A percentile compares a stretch with the other conserved stretches of the same genome.
Conservation (phyloP, 2,113 vertebrate genomes). For the Tylochromis polylepis region DNA sequence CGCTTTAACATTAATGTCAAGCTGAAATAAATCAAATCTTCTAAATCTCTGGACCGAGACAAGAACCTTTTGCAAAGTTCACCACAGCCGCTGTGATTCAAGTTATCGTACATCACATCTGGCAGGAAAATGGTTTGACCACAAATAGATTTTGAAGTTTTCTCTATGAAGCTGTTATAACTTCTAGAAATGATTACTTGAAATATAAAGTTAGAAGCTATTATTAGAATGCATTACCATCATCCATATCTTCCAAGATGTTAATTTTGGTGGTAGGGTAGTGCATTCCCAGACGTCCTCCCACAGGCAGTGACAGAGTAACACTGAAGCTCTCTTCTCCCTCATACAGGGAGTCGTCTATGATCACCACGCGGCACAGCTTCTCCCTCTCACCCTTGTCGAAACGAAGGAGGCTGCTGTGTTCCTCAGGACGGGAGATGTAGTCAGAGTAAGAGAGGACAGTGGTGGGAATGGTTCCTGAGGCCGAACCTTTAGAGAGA, state of each 20-base stretch:
- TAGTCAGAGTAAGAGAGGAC: conserved; percentile 93
- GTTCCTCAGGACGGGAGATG: conserved; percentile 88
- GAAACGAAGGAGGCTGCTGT: conserved; percentile 84
- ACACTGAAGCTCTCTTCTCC: conserved; percentile 85
- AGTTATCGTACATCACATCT: not conserved
- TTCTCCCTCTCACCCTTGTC: conserved; percentile 82
- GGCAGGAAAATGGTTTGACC: not conserved
- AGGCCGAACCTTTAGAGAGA: conserved; percentile 76
- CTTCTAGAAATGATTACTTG: not conserved
- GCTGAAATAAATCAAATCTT: not conserved
- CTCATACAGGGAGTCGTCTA: conserved; percentile 91
- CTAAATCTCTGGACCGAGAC: not conserved
- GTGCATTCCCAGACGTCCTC: conserved; percentile 81
- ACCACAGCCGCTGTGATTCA: not conserved
- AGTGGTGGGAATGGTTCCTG: conserved; percentile 81
- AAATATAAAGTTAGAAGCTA: not conserved
- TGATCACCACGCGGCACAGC: conserved; percentile 81
- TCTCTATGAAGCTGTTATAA: not conserved
- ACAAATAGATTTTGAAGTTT: not conserved
- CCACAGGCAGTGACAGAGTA: conserved; percentile 83
- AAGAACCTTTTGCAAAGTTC: not conserved
- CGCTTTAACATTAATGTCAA: not conserved
- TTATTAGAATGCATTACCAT: conserved; percentile 74
- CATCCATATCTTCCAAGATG: conserved; percentile 83
- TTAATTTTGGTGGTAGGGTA: conserved; percentile 74